Conservation (phyloP, 2,888 invertebrate species). For the Drosophila cognata region DNA sequence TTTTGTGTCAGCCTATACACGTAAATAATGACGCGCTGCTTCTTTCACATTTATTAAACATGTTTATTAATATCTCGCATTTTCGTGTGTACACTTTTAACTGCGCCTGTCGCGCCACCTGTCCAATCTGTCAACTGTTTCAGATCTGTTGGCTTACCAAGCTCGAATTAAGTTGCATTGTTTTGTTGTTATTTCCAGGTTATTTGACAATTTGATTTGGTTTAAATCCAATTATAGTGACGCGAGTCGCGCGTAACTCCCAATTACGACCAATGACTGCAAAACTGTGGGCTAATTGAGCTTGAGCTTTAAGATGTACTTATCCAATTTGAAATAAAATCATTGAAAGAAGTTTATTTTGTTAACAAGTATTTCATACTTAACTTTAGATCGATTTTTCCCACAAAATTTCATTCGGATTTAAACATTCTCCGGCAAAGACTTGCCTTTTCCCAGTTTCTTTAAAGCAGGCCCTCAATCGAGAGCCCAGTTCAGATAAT, state of each 20-base stretch:
- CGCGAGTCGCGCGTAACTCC: conserved; percentile 20
- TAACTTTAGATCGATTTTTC: background rate
- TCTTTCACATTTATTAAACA: conserved; percentile 34
- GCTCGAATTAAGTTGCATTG: conserved; percentile 20
- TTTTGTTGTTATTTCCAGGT: conserved; percentile 10
- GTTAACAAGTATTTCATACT: background rate
- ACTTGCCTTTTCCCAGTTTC: background rate
- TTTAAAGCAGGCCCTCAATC: background rate
- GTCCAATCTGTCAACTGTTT: conserved; percentile 58
- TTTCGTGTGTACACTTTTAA: conserved; percentile 30
- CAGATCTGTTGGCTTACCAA: conserved; percentile 11
- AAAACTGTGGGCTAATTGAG: conserved; percentile 17
- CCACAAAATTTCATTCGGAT: background rate
- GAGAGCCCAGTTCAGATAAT: background rate
- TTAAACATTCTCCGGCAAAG: background rate
- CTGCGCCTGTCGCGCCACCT: conserved; percentile 36
- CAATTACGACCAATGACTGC: conserved; percentile 16
- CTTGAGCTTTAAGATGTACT: background rate
- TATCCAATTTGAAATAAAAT: background rate
- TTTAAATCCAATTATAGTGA: conserved; percentile 54
- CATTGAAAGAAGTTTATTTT: background rate
- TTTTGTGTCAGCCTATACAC: conserved; percentile 48
- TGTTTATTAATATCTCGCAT: conserved; percentile 33
- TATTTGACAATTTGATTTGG: conserved; percentile 62
- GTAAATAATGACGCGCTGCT: conserved; percentile 54